Conservation (phyloP, 2,113 vertebrate species). For the Hoplias malabaricus region DNA sequence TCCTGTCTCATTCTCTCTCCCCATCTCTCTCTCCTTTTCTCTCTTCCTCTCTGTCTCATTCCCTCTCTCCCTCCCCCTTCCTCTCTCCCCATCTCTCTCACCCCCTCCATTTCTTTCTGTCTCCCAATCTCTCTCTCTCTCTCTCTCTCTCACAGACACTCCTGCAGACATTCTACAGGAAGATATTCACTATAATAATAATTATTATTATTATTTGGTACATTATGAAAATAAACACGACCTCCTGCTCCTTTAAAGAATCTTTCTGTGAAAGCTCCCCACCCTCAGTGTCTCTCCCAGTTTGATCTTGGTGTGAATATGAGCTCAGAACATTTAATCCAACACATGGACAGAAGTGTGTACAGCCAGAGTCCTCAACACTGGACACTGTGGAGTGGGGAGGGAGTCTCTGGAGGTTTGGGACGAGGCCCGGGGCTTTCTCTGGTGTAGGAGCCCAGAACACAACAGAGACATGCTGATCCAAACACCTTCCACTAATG, state of each 20-base stretch:
- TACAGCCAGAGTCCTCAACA: background rate
- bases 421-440: background rate
- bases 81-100: background rate
- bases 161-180: no score
- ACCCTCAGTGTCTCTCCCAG: no score
- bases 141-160: background rate
- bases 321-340: background rate
- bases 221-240: no score
- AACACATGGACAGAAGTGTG: background rate
- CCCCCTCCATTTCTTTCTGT: background rate
- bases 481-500: constrained; percentile 8
- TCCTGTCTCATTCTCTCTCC: background rate
- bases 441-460: background rate
- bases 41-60: background rate
- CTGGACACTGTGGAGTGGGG: background rate
- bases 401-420: background rate
- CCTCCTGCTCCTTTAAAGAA: no score
- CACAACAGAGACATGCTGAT: background rate
- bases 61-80: constrained; percentile 4
- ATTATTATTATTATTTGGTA: no score
- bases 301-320: no score
- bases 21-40: background rate
- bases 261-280: no score
- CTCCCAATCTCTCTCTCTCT: background rate
- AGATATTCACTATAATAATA: no score